Conservation (phyloP, 2,888 invertebrate genomes). For the Anoplius nigerrimus region DNA sequence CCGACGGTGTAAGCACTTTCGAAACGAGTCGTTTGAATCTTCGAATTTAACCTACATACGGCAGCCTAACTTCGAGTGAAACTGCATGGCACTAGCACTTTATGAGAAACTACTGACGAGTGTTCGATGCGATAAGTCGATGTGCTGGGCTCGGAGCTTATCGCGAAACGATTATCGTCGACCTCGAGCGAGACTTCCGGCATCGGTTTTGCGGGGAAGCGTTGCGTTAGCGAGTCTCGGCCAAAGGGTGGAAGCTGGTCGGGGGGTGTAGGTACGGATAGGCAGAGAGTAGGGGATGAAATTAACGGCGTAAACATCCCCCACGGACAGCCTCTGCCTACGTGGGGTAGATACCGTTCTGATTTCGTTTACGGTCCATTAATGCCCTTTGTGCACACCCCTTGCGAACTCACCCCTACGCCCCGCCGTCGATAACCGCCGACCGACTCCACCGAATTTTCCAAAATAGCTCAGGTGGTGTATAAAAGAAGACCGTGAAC, state of each 20-base stretch:
- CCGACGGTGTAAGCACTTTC: too few relatives aligned
- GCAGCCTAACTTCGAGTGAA: too few relatives aligned
- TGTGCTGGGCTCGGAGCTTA: constrained; percentile 38
- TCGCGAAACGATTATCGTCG: constrained; percentile 47
- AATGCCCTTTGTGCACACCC: constrained; percentile 6
- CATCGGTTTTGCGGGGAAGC: constrained; percentile 21
- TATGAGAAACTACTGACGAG: too few relatives aligned
- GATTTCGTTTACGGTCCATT: constrained; percentile 37
- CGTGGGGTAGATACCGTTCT: constrained; percentile 25
- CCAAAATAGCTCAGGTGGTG: too few relatives aligned
- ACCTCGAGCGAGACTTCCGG: constrained; percentile 32
- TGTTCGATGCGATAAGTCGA: too few relatives aligned
- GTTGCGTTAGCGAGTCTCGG: too few relatives aligned
- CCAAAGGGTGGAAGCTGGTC: background rate
- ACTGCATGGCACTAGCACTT: too few relatives aligned
- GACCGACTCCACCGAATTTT: too few relatives aligned
- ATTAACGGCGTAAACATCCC: constrained; percentile 39
- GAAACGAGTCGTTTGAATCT: too few relatives aligned
- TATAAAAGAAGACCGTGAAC: too few relatives aligned
- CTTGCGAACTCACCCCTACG: background rate
- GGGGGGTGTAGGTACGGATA: constrained; percentile 6
- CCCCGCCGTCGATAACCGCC: too few relatives aligned
- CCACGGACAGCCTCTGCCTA: background rate
- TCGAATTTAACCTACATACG: too few relatives aligned
- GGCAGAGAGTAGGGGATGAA: constrained; percentile 14